Percentiles rank a stretch among this genome's conserved stretches.
Evolutionary conservation across 2,797 vertebrate species (phyloP).

Genomic region (Crocodylus rhombifer): DNA sequence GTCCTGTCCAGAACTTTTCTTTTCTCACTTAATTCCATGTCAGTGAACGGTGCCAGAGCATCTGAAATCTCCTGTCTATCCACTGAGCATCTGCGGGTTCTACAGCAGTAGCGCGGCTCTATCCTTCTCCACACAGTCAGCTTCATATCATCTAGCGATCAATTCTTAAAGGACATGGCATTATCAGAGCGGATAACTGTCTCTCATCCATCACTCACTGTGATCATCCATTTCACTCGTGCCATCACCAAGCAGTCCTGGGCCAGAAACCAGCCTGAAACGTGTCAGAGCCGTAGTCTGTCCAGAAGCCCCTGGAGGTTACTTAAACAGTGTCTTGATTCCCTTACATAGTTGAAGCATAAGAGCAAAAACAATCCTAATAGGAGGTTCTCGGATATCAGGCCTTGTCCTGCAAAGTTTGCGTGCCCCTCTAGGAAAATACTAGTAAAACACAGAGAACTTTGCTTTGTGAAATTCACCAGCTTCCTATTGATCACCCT

Average conservation of each 20-base stretch:
- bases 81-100: neutral
- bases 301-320: neutral
- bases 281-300: neutral
- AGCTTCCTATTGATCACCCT: neutral
- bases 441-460: neutral
- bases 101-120: neutral
- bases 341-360: neutral
- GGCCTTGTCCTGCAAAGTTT: neutral
- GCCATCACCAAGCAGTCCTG: neutral
- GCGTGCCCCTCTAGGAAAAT: neutral
- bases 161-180: neutral
- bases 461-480: neutral
- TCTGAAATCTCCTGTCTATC: neutral
- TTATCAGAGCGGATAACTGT: neutral
- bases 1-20: neutral
- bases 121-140: neutral
- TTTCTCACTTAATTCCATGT: neutral
- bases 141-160: neutral
- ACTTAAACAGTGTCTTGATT: neutral
- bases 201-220: neutral
- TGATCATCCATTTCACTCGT: neutral
- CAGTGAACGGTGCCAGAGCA: neutral
- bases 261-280: neutral
- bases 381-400: neutral
- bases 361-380: neutral